Percentiles rank a stretch among this genome's conserved stretches.
Evolutionary conservation across 2,888 invertebrate species (phyloP).

Genomic region (Ischnura elegans): DNA sequence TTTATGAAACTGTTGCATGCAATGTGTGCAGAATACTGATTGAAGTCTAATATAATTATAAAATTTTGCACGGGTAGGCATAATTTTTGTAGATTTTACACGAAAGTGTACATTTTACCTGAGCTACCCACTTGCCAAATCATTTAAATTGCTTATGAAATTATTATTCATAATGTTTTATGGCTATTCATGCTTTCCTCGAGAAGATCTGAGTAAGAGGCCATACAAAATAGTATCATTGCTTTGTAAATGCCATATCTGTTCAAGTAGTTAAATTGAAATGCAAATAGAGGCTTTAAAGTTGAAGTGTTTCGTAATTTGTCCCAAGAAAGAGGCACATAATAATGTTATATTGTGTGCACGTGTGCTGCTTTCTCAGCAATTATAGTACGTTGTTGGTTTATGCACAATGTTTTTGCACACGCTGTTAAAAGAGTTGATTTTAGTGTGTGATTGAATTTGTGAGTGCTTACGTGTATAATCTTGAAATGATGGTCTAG

Average conservation of each 20-base stretch:
- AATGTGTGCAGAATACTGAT: background rate
- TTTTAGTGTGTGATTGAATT: background rate
- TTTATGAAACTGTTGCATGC: background rate
- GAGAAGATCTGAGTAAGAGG: background rate
- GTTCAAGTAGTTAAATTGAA: background rate
- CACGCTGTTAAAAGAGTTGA: background rate
- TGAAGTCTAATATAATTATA: background rate
- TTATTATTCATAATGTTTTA: background rate
- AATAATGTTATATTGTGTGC: background rate
- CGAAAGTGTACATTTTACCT: background rate
- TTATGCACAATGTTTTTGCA: background rate
- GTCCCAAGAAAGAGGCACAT: background rate
- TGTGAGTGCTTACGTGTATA: background rate
- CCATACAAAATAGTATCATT: background rate
- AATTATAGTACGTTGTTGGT: background rate
- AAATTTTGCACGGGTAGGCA: conserved; percentile 2
- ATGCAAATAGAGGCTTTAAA: background rate
- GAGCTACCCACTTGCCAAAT: background rate
- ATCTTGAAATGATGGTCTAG: no score
- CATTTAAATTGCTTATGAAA: background rate
- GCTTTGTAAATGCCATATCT: background rate
- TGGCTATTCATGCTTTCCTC: background rate
- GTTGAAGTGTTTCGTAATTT: background rate
- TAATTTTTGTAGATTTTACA: conserved; percentile 11
- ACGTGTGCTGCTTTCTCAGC: background rate